phyloP scores from a whole-genome alignment of 2,888 invertebrate genomes.

The Scaptomyza flava region DNA sequence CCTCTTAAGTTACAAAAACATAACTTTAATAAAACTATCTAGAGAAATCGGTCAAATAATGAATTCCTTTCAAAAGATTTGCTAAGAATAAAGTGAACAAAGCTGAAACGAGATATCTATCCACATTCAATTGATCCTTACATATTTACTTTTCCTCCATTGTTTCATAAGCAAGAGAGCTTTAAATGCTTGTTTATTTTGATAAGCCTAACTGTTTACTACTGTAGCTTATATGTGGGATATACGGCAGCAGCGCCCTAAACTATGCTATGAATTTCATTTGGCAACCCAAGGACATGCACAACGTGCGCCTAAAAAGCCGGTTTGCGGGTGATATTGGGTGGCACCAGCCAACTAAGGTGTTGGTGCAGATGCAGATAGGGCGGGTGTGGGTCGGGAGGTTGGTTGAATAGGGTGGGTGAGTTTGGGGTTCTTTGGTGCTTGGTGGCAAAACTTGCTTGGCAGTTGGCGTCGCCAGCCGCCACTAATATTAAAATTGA shows the following conservation, averaged over 20 bases:
- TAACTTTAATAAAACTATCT: no score
- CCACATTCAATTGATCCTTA: not conserved
- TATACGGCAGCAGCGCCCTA: conserved; percentile 55
- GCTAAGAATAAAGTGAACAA: not conserved
- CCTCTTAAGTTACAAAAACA: not conserved
- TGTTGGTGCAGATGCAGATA: conserved; percentile 21
- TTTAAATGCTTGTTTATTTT: conserved; percentile 1
- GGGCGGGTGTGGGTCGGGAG: not conserved
- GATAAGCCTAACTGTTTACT: conserved; percentile 23
- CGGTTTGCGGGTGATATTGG: conserved; percentile 12
- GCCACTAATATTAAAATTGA: conserved; percentile 79
- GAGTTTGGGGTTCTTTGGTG: not conserved
- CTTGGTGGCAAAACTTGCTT: conserved; percentile 25
- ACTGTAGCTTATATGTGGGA: conserved; percentile 56
- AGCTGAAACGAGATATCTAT: not conserved
- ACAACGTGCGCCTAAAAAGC: conserved; percentile 76
- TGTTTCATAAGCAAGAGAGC: not conserved
- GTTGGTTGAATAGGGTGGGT: not conserved
- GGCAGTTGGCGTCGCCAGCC: conserved; percentile 74
- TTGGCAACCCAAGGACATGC: conserved; percentile 78
- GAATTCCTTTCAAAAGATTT: not conserved
- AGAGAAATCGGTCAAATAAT: not conserved
- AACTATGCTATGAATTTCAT: conserved; percentile 78
- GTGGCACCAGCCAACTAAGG: conserved; percentile 25
- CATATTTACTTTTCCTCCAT: not conserved